Evolutionary conservation across 2,797 vertebrate genomes (phyloP).

Genomic region (Schizopygopsis pylzovi): DNA sequence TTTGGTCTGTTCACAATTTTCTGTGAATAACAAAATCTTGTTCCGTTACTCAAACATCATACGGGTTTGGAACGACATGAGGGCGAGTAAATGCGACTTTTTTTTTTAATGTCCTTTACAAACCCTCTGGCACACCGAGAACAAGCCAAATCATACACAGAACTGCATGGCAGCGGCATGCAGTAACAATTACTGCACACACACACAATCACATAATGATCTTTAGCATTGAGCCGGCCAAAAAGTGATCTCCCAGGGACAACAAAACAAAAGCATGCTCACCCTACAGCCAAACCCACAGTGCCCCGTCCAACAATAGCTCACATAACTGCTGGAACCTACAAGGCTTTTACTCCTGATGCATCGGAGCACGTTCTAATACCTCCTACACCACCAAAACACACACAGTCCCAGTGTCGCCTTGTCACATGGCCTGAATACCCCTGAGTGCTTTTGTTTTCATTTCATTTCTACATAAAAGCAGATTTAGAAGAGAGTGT

Average conservation of each 20-base stretch:
- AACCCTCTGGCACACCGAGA: conserved; percentile 16
- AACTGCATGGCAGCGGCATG: conserved; percentile 35
- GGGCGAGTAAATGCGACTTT: neutral
- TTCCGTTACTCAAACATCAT: neutral
- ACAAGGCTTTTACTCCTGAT: conserved; percentile 20
- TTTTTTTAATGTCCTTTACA: neutral
- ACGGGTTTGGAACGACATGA: neutral
- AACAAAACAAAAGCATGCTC: conserved; percentile 32
- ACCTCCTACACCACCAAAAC: conserved; percentile 7
- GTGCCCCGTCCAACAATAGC: conserved; percentile 23
- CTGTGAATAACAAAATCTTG: neutral
- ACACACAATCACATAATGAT: too few species aligned
- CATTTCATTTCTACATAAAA: conserved; percentile 31
- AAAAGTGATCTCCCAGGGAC: conserved; percentile 41
- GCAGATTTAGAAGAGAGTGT: neutral
- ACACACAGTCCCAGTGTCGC: conserved; percentile 21
- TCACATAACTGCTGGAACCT: conserved; percentile 23
- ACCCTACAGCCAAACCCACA: conserved; percentile 33
- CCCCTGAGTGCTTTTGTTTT: conserved; percentile 2
- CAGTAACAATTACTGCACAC: conserved; percentile 44
- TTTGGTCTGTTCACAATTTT: neutral
- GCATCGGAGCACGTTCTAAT: neutral
- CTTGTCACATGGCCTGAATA: conserved; percentile 22
- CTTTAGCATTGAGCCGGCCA: too few species aligned
- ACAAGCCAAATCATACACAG: conserved; percentile 28